Base-by-base conservation (phyloP, 2,888 invertebrate genomes). In the Drosophila kokeensis region DNA sequence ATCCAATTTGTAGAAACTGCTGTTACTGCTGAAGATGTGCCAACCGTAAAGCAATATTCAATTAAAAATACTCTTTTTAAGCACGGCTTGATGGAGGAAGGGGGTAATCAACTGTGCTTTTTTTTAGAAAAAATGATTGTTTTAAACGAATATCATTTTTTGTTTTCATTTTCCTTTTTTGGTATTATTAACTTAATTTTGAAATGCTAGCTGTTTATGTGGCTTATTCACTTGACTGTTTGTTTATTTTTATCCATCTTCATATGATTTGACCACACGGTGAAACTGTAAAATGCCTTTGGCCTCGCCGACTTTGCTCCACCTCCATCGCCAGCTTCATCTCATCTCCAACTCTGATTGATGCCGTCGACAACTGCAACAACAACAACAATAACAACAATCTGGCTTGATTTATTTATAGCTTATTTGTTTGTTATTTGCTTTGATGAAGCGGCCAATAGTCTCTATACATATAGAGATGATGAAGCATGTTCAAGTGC, bases 321-420 rank as follows among this genome's bases (percentile, higher is more conserved):
- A 50, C 45, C 48, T 55, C 70, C 63, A 58, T 32, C 75, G 13
- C 30, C 34, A 62, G 24, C 50, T 42, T 36, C 50, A 69, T 52
- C 57, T 66, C 61, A 58, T 48, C 66, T 76, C 13, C 34, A 72
- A 32, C 60, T 53, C 87, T 88, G 87, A 87, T 87, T 90, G 84
- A 87, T 90, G 87, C 82, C 80, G 87, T 90, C 76, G 75, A 89
- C 82, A 78, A 72, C 49, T 70, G 59, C 50, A 72, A 60, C 54
- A 70, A 45, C 45, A 38, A 38, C 18, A 40, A 38, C 34, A 42
- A 50, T 18, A 48, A 42, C 29, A 65, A 38, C n/a, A 48, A 67
- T 69, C 83, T 86, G 72, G 49, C 27, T 86, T 76, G 84, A 90
- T 90, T 83, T 88, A 88, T 89, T 89, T 87, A 82, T 82, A 80